phyloP scores from a whole-genome alignment of 2,113 vertebrate genomes.

The Oreotragus oreotragus region DNA sequence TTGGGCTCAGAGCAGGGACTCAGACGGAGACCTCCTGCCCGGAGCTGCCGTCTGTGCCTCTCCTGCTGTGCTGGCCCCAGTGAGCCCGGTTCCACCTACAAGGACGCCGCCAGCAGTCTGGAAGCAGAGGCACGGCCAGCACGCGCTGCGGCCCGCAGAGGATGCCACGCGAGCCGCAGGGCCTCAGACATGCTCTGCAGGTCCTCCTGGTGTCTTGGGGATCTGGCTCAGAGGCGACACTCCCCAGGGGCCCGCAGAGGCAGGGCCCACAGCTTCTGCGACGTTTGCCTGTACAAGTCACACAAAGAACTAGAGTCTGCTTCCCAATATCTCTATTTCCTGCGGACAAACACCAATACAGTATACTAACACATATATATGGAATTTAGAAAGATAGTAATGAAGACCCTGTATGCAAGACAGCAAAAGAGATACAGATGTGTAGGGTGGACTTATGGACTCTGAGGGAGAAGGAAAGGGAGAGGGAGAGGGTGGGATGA shows the following conservation, averaged over 20 bases:
- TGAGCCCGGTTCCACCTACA: neutral
- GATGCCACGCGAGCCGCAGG: accelerated
- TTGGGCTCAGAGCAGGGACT: neutral
- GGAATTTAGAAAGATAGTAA: too few relatives aligned
- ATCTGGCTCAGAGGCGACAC: accelerated
- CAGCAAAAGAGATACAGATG: too few relatives aligned
- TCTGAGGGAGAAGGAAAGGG: too few relatives aligned
- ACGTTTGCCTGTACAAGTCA: neutral
- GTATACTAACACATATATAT: too few relatives aligned
- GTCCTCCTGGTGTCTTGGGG: accelerated
- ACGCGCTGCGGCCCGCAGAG: accelerated
- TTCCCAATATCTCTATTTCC: neutral
- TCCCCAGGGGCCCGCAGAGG: accelerated
- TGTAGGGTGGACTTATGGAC: too few relatives aligned
- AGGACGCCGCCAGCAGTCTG: neutral
- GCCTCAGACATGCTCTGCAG: accelerated
- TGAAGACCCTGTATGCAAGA: too few relatives aligned
- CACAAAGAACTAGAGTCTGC: accelerated
- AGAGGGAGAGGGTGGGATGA: too few relatives aligned
- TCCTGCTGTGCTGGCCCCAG: neutral
- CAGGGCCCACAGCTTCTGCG: accelerated
- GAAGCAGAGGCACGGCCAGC: neutral
- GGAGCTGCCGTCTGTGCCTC: conserved; percentile 3
- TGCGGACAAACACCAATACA: too few relatives aligned
- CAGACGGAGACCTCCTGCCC: neutral